These are phyloP conservation scores for Calephelis nemesis DNA, from an alignment of 1,140 invertebrate species.

Conservation along the genomic window DNA sequence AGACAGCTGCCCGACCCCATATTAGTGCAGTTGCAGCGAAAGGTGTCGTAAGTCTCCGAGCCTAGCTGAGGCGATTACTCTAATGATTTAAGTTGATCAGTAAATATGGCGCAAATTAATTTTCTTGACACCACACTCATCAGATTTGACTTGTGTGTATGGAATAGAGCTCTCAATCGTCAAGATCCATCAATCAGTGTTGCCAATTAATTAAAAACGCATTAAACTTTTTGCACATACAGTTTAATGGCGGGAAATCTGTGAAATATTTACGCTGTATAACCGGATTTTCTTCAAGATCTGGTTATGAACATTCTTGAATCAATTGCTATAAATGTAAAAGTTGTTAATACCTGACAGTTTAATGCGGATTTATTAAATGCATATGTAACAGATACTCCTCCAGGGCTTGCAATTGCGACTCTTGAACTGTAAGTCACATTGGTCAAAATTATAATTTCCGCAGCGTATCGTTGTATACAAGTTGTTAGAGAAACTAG, in stretches of 20 bases:
- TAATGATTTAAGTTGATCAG: slow-evolving; percentile 39
- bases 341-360: slow-evolving; percentile 42
- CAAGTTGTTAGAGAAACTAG: slow-evolving; percentile 46
- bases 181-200: slow-evolving; percentile 29
- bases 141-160: slow-evolving; percentile 32
- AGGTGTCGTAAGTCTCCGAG: slow-evolving; percentile 49
- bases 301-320: slow-evolving; percentile 41
- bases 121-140: slow-evolving; percentile 35
- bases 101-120: slow-evolving; percentile 46
- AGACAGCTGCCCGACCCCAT: slow-evolving; percentile 54
- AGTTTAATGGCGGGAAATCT: slow-evolving; percentile 44
- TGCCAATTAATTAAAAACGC: slow-evolving; percentile 59
- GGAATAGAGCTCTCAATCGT: slow-evolving; percentile 37
- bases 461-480: slow-evolving; percentile 36
- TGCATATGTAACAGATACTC: slow-evolving; percentile 10
- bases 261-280: slow-evolving; percentile 44
- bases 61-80: slow-evolving; percentile 39
- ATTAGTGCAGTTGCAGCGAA: slow-evolving; percentile 51
- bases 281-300: slow-evolving; percentile 37
- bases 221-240: slow-evolving; percentile 52
- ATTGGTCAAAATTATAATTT: slow-evolving; percentile 34
- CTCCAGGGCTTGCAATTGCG: neutral
- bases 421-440: slow-evolving; percentile 21
- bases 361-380: slow-evolving; percentile 34
- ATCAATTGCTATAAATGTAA: slow-evolving; percentile 49